Percentiles rank a stretch among this genome's conserved stretches.
Evolutionary conservation across 2,797 vertebrate genomes (phyloP).

Genomic region (Macroramphosus scolopax): DNA sequence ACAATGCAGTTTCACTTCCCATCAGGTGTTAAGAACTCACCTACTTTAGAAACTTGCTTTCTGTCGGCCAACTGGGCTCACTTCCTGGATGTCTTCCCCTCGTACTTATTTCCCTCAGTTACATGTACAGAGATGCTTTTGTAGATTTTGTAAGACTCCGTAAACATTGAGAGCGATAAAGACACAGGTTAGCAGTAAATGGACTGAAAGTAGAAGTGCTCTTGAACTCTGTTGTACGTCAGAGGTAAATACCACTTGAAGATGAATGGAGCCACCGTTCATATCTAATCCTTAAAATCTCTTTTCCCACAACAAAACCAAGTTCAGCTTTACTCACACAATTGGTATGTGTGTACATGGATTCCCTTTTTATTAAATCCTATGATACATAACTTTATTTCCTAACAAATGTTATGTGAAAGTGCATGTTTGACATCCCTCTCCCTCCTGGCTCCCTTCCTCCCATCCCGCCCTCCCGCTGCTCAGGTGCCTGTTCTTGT

Average conservation of each 20-base stretch:
- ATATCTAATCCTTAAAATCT: no score
- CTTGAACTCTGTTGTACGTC: slow-evolving; percentile 23
- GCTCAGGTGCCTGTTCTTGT: slow-evolving; percentile 60
- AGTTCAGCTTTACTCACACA: no score
- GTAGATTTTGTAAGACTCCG: slow-evolving; percentile 26
- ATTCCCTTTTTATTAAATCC: no score
- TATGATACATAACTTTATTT: no score
- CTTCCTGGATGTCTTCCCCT: neutral
- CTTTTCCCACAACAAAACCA: no score
- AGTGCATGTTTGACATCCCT: no score
- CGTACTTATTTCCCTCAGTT: neutral
- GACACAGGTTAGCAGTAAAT: slow-evolving; percentile 28
- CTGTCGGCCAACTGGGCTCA: slow-evolving; percentile 9
- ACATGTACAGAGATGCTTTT: no score
- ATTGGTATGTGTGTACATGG: no score
- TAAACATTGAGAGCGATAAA: slow-evolving; percentile 23
- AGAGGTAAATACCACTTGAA: slow-evolving; percentile 32
- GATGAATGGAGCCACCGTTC: slow-evolving; percentile 31
- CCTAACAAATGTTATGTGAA: no score
- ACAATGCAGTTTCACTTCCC: no score
- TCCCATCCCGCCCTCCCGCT: slow-evolving; percentile 39
- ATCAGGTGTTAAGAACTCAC: slow-evolving; percentile 23
- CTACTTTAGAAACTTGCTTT: slow-evolving; percentile 28
- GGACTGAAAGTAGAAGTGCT: slow-evolving; percentile 27
- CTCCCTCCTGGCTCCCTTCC: slow-evolving; percentile 28